A percentile compares a stretch with the other conserved stretches of the same genome.
Evolutionary conservation across 2,888 invertebrate species (phyloP).

Genomic region (Chrysolina americana): DNA sequence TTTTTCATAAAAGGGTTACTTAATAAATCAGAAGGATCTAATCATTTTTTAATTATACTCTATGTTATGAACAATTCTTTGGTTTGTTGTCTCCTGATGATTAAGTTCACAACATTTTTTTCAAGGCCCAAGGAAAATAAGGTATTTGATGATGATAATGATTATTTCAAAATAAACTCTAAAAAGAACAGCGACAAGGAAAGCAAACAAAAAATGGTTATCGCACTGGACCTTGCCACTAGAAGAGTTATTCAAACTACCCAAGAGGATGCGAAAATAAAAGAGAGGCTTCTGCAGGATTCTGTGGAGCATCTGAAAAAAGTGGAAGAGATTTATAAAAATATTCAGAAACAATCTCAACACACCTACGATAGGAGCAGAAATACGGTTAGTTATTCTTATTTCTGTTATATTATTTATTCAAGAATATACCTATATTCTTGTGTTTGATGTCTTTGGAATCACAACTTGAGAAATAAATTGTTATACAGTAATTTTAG

Average conservation of each 20-base stretch:
- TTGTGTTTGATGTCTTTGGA: too few relatives aligned
- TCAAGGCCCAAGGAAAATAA: constrained; percentile 72
- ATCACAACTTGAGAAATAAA: too few relatives aligned
- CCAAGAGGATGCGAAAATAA: constrained; percentile 61
- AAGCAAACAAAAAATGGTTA: constrained; percentile 63
- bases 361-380: constrained; percentile 37
- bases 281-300: constrained; percentile 58
- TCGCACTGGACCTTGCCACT: constrained; percentile 67
- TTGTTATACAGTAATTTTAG: too few relatives aligned
- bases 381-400: constrained; percentile 37
- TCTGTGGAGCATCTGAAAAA: constrained; percentile 61
- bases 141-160: constrained; percentile 94
- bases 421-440: neutral
- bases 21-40: too few relatives aligned
- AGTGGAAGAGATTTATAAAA: constrained; percentile 60
- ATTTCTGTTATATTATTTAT: too few relatives aligned
- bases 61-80: too few relatives aligned
- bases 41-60: too few relatives aligned
- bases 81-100: neutral
- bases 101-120: constrained; percentile 8
- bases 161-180: constrained; percentile 89
- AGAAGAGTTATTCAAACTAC: constrained; percentile 62
- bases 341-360: constrained; percentile 56
- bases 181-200: constrained; percentile 73
- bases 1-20: too few relatives aligned